Evolutionary conservation across 2,113 vertebrate genomes (phyloP), one percentile per base, ranked within the genome.

Genomic region (Gobius niger): DNA sequence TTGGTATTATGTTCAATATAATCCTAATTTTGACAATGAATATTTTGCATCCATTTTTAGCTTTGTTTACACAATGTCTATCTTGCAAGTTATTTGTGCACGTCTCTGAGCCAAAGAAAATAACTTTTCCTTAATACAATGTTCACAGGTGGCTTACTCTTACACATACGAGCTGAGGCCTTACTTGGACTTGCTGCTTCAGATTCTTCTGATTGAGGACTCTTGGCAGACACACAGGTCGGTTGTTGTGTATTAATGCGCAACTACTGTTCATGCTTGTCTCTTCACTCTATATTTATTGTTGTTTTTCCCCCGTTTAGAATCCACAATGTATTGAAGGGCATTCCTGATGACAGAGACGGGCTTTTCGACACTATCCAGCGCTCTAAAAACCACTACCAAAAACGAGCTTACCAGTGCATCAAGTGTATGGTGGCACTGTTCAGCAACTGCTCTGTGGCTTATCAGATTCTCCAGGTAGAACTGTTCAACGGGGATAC

Each of bases 361-460:
- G 98, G 98, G 50, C 94, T 99, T 0, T 99, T 99, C 90, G 98
- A 99, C 90, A 99, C 98, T 91, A 99, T 99, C 90, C 98, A 99
- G 83, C 96, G 98, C 85, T 99, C 98, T 5, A 99, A 99, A 91
- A 99, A 98, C 91, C 98, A 99, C 93, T 99, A 99, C 86, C 98
- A 99, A 91, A 99, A 99, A 90, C 93, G 98, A 84, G 98, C 98
- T 71, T 99, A 99, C 84, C 98, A 99, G 78, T 99, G 98, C 91
- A 99, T 99, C 90, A 99, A 99, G 86, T 99, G 97, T 91, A 99
- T 99, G 98, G 98, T 99, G 80, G 96, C 97, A 59, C 94, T 99
- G 64, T 99, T 99, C 85, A 99, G 96, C 91, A 99, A 98, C 90
- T 99, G 98, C 89, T 94, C 96, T 77, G 98, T 99, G 82, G 98